Evolutionary conservation across 2,113 vertebrate genomes (phyloP).

Genomic region (Chrysochloris asiatica): DNA sequence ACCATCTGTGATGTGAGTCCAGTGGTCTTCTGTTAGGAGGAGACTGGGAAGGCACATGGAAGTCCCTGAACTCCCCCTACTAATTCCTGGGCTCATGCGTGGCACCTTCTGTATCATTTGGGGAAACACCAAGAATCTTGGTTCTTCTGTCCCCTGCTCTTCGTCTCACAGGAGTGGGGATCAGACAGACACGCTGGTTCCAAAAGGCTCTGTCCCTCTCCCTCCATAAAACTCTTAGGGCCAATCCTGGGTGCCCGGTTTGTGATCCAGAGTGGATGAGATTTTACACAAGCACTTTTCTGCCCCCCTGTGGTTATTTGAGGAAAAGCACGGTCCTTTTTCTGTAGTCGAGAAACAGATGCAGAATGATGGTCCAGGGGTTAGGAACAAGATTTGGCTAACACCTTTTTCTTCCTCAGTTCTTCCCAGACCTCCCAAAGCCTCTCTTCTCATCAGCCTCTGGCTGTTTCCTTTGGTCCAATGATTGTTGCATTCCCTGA

Average conservation of each 20-base stretch:
- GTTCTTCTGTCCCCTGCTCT: background rate
- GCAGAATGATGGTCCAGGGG: background rate
- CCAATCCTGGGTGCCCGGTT: background rate
- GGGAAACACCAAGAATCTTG: background rate
- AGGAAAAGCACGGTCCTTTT: constrained; percentile 5
- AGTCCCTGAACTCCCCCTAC: background rate
- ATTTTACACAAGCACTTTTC: constrained; percentile 30
- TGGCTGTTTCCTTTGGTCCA: background rate
- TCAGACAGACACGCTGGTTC: background rate
- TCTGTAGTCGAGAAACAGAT: background rate
- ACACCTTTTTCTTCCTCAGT: too few species aligned
- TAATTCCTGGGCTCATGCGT: background rate
- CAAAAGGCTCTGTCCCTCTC: background rate
- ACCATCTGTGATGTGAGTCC: background rate
- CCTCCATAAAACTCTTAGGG: background rate
- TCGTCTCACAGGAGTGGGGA: background rate
- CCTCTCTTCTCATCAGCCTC: background rate
- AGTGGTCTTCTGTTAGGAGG: background rate
- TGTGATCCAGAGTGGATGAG: rapidly evolving
- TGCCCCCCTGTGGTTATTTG: constrained; percentile 27
- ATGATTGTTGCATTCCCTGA: background rate
- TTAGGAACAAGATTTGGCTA: background rate
- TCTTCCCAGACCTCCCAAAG: background rate
- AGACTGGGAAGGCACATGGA: background rate
- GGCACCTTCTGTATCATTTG: background rate